phyloP scores from a whole-genome alignment of 2,888 invertebrate genomes.

The Athalia circularis region DNA sequence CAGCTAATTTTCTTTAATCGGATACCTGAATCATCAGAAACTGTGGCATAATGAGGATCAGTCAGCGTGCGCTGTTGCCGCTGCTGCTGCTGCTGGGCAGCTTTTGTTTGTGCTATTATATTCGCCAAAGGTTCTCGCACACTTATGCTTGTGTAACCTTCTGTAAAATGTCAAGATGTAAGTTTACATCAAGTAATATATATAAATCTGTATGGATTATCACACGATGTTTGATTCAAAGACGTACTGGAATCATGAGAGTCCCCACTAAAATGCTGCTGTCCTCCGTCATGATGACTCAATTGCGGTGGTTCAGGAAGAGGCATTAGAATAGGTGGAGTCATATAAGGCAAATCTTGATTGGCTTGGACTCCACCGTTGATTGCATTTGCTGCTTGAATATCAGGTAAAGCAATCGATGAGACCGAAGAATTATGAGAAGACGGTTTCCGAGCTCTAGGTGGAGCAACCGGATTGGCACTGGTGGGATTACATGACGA shows the following conservation, averaged over 20 bases:
- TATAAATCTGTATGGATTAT: background rate
- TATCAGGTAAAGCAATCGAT: conserved; percentile 74
- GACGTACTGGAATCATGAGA: conserved; percentile 90
- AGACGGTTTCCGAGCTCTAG: conserved; percentile 75
- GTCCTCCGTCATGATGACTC: conserved; percentile 70
- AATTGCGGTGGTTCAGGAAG: conserved; percentile 66
- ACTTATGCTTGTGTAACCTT: conserved; percentile 94
- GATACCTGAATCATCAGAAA: conserved; percentile 91
- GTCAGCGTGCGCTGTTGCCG: conserved; percentile 63
- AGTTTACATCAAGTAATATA: background rate
- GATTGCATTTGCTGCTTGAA: conserved; percentile 91
- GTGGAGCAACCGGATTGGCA: conserved; percentile 74
- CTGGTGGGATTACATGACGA: conserved; percentile 45
- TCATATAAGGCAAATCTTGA: conserved; percentile 92
- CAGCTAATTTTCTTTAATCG: conserved; percentile 9
- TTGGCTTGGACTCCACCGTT: conserved; percentile 90
- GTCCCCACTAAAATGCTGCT: conserved; percentile 90
- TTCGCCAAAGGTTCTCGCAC: conserved; percentile 91
- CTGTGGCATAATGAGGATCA: conserved; percentile 91
- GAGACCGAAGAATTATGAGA: conserved; percentile 73
- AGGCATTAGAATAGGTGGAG: conserved; percentile 81
- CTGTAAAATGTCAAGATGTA: conserved; percentile 74
- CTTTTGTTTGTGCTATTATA: conserved; percentile 81
- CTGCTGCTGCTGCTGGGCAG: conserved; percentile 70
- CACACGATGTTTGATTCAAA: background rate